Percentiles rank a stretch among this genome's conserved stretches.
Evolutionary conservation across 2,888 invertebrate species (phyloP).

Genomic region (Neoscelio sp.): DNA sequence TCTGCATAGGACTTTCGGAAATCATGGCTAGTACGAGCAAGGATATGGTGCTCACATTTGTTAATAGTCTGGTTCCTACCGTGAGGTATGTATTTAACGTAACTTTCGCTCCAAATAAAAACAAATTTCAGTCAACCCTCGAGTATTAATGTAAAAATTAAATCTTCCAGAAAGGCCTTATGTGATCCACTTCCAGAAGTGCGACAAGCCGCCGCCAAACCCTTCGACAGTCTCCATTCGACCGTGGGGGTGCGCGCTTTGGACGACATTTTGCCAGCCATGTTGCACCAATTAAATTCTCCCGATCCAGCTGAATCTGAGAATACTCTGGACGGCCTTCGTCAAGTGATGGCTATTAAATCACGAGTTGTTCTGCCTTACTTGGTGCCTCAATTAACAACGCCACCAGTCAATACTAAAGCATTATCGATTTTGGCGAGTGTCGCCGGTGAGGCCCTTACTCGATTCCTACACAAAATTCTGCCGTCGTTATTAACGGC

Average conservation of each 20-base stretch:
- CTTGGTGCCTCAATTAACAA: conserved; percentile 96
- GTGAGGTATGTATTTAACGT: conserved; percentile 87
- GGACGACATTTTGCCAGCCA: conserved; percentile 97
- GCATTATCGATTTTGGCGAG: conserved; percentile 97
- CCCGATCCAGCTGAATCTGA: conserved; percentile 92
- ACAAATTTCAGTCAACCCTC: no score
- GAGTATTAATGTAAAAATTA: no score
- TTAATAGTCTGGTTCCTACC: conserved; percentile 95
- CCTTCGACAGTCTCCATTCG: conserved; percentile 97
- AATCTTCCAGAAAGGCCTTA: conserved; percentile 88
- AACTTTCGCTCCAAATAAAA: no score
- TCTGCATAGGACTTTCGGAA: conserved; percentile 98
- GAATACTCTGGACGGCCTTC: conserved; percentile 96
- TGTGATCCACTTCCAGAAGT: conserved; percentile 97
- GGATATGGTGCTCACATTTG: conserved; percentile 96
- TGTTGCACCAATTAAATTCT: conserved; percentile 92
- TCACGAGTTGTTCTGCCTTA: conserved; percentile 98
- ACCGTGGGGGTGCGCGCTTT: conserved; percentile 97
- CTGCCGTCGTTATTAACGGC: conserved; percentile 94
- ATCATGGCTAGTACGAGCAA: conserved; percentile 98
- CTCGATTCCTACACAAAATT: conserved; percentile 95
- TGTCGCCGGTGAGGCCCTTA: conserved; percentile 96
- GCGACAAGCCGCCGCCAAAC: conserved; percentile 96
- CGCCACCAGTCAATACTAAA: conserved; percentile 95
- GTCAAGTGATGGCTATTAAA: conserved; percentile 98